Evolutionary conservation across 1,140 invertebrate genomes (phyloP).

Genomic region (Drosophila funebris): DNA sequence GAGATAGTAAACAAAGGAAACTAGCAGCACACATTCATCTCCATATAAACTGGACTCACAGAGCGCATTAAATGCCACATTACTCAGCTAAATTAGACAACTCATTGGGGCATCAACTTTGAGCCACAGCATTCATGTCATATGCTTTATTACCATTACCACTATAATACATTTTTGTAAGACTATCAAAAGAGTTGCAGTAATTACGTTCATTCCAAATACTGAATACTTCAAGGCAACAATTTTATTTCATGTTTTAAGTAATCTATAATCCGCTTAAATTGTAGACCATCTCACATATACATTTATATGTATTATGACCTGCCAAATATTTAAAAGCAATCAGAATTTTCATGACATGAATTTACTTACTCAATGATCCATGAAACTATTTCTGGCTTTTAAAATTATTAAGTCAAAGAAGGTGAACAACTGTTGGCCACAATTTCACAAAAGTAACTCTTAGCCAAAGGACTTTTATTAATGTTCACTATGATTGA

Average conservation of each 20-base stretch:
- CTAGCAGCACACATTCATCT: slow-evolving; percentile 39
- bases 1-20: slow-evolving; percentile 9
- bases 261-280: background rate
- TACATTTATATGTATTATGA: background rate
- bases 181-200: background rate
- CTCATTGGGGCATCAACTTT: slow-evolving; percentile 24
- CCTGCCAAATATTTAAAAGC: background rate
- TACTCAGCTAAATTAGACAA: slow-evolving; percentile 9
- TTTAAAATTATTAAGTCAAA: too few relatives aligned
- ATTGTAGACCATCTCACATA: background rate
- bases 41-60: slow-evolving; percentile 13
- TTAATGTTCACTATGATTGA: too few relatives aligned
- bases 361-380: too few relatives aligned
- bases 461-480: too few relatives aligned
- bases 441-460: too few relatives aligned
- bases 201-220: background rate
- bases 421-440: too few relatives aligned
- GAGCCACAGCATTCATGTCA: background rate
- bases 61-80: slow-evolving; percentile 8
- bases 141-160: too few relatives aligned
- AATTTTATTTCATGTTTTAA: background rate
- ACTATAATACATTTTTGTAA: too few relatives aligned
- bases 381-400: too few relatives aligned
- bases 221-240: too few relatives aligned
- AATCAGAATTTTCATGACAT: too few relatives aligned